Percentiles rank a stretch among this genome's conserved stretches.
Conservation (phyloP, 2,797 vertebrate genomes). For the Cichlasoma orientale region DNA sequence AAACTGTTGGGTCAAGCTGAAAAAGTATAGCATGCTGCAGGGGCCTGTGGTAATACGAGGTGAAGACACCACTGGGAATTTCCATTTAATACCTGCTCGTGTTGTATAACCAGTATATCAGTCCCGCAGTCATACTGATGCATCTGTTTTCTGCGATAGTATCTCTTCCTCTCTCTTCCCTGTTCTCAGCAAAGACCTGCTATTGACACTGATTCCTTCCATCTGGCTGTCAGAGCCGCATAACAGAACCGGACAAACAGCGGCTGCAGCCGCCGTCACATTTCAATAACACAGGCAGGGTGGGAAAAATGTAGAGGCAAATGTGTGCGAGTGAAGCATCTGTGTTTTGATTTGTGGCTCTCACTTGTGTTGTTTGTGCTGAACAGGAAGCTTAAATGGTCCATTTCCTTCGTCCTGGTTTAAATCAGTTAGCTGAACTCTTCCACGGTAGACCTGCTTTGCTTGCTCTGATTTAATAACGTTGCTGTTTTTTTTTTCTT, state of each 20-base stretch:
- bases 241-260: conserved; percentile 14
- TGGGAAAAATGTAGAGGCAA: conserved; percentile 8
- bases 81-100: not conserved
- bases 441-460: not conserved
- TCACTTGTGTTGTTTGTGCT: conserved; percentile 25
- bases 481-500: not conserved
- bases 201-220: conserved; percentile 1
- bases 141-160: not conserved
- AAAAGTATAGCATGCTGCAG: not conserved
- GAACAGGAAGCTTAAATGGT: conserved; percentile 16
- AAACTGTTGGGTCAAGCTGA: not conserved
- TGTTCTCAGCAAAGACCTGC: not conserved
- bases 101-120: not conserved
- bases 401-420: not conserved
- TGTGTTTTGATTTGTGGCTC: conserved; percentile 36
- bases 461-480: not conserved
- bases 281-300: conserved; percentile 16
- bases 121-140: not conserved
- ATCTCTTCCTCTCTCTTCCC: conserved; percentile 1
- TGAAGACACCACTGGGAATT: not conserved
- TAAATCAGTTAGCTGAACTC: not conserved
- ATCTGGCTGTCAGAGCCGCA: conserved; percentile 23
- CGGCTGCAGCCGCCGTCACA: not conserved
- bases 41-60: not conserved
- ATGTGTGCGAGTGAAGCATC: not conserved